Percentiles rank a stretch among this genome's conserved stretches.
These are phyloP conservation scores for Stenoptilia bipunctidactyla DNA, from an alignment of 2,888 invertebrate genomes.

Conservation along the genomic window DNA sequence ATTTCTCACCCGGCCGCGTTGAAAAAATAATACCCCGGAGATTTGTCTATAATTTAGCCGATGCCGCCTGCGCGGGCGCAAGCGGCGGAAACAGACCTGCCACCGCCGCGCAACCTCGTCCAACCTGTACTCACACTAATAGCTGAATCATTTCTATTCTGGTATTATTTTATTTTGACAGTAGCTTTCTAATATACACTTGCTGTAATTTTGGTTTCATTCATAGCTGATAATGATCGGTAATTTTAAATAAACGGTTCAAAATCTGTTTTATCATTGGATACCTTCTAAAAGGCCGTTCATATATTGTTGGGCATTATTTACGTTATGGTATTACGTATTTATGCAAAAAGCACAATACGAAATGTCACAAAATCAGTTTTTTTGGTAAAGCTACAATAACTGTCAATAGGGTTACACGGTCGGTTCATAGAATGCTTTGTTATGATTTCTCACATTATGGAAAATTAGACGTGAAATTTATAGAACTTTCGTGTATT, in stretches of 20 bases:
- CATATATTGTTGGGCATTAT: not conserved
- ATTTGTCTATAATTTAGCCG: conserved; percentile 67
- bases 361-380: too few species aligned
- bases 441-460: conserved; percentile 32
- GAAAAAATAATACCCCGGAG: conserved; percentile 67
- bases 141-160: conserved; percentile 37
- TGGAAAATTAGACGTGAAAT: conserved; percentile 45
- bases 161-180: conserved; percentile 45
- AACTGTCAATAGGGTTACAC: too few species aligned
- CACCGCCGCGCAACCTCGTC: not conserved
- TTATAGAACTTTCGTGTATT: conserved; percentile 36
- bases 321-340: too few species aligned
- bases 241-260: conserved; percentile 1
- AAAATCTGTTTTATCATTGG: not conserved
- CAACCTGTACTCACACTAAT: conserved; percentile 16
- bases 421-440: not conserved
- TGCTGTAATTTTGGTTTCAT: conserved; percentile 28
- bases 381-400: too few species aligned
- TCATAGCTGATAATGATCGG: not conserved
- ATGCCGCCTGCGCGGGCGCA: conserved; percentile 32
- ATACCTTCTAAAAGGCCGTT: too few species aligned
- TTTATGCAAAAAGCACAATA: too few species aligned
- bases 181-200: conserved; percentile 41
- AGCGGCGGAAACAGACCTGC: not conserved
- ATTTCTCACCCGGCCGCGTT: conserved; percentile 69